A percentile compares a stretch with the other conserved stretches of the same genome.
Conservation (phyloP, 2,888 invertebrate species). For the Molanna angustata region DNA sequence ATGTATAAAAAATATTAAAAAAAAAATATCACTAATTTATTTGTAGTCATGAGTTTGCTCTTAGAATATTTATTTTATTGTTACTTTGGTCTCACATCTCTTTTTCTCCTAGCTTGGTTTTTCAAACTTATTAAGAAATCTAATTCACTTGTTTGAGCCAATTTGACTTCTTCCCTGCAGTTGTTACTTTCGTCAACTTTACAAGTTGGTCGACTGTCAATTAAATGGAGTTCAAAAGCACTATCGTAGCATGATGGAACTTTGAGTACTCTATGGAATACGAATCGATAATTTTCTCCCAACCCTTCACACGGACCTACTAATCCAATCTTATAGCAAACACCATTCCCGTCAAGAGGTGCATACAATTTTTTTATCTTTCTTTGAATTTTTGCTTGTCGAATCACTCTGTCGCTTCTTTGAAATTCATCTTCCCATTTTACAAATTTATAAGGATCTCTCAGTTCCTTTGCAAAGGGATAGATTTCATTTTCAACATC, state of each 20-base stretch:
- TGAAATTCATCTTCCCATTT: slow-evolving; percentile 7
- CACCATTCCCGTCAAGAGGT: slow-evolving; percentile 18
- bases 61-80: no score
- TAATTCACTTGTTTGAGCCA: slow-evolving; percentile 12
- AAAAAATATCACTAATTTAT: no score
- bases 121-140: slow-evolving; percentile 8
- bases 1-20: no score
- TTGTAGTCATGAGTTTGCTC: no score
- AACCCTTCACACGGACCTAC: slow-evolving; percentile 3
- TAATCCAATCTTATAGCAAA: slow-evolving; percentile 19
- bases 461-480: neutral
- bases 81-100: slow-evolving; percentile 2
- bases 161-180: slow-evolving; percentile 18
- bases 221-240: slow-evolving; percentile 11
- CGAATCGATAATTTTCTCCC: slow-evolving; percentile 11
- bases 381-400: slow-evolving; percentile 2
- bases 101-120: slow-evolving; percentile 18
- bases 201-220: slow-evolving; percentile 12
- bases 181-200: slow-evolving; percentile 19
- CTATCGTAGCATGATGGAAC: slow-evolving; percentile 15
- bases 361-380: slow-evolving; percentile 19
- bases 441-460: slow-evolving; percentile 7
- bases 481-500: neutral
- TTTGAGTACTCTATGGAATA: slow-evolving; percentile 11
- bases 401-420: neutral